A percentile compares a stretch with the other conserved stretches of the same genome.
Conservation (phyloP, 2,113 vertebrate species). For the Struthio camelus region DNA sequence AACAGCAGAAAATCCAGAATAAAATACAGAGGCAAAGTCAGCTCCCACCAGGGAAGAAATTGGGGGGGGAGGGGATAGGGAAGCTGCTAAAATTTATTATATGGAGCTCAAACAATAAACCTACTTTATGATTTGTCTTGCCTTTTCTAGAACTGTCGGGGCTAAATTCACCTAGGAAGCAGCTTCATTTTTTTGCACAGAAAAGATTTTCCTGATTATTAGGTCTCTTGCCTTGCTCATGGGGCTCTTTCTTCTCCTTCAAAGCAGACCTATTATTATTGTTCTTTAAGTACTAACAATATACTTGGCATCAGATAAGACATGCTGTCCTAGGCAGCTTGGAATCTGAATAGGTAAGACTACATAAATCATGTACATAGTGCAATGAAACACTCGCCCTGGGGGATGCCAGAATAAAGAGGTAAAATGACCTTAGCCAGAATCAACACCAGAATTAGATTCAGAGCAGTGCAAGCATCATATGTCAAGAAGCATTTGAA, state of each 20-base stretch:
- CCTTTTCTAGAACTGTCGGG: background rate
- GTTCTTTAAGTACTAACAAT: background rate
- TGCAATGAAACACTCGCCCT: background rate
- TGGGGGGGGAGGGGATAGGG: accelerated
- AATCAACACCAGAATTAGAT: background rate
- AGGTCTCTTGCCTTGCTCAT: background rate
- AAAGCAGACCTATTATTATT: background rate
- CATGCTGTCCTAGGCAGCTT: background rate
- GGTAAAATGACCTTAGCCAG: background rate
- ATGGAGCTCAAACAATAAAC: background rate
- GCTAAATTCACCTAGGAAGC: background rate
- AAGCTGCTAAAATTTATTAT: background rate
- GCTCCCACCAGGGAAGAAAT: background rate
- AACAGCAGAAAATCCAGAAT: background rate
- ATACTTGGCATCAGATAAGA: background rate
- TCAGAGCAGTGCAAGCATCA: background rate
- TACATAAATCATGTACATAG: background rate
- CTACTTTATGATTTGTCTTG: background rate
- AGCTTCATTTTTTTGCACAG: background rate
- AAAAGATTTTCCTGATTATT: background rate
- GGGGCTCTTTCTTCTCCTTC: background rate
- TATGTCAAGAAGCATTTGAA: background rate
- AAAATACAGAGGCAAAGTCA: background rate
- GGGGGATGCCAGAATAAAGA: background rate
- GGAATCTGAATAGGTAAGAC: background rate